Evolutionary conservation across 2,888 invertebrate genomes (phyloP), one percentile per base, ranked within the genome.

Genomic region (Mechanitis mazaeus): DNA sequence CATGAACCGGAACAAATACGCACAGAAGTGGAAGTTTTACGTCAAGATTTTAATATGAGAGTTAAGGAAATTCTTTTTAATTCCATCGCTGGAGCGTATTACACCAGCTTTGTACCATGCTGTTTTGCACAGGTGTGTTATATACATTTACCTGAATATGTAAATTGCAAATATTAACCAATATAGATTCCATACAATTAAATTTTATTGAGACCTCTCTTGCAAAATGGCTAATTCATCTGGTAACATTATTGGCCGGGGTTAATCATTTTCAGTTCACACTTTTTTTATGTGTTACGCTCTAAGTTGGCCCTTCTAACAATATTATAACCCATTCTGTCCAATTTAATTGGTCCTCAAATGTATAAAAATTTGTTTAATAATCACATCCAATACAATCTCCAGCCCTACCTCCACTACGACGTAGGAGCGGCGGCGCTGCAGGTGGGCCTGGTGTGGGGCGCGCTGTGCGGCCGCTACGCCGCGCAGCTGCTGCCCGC

Each of bases 31-130:
- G 95, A 97, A 66, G 91, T 92, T 50, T 82, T 99, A 6, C 93
- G 95, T 68, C 93, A 93, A 45, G 98, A 98, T 84, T 98, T 98
- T 76, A 98, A 98, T 79, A 92, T 93, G 68, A 91, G 98, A 46
- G 92, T 98, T 75, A 97, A 97, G 83, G 96, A 96, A 83, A 94
- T 97, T 61, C 89, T 98, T 2, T 96, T 95, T 79, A 92, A 94
- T 69, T 95, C 97, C 0, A 92, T 97, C 54, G 83, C 96, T 5
- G 95, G 95, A 71, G 95, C 97, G 0, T 98, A 97, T 79, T 97
- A 97, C 80, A 94, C 96, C 53, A 95, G 96, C 61, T 95, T 97
- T 76, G 93, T 98, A 63, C 98, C 98, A 0, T 95, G 96, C 75
- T 95, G 95, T 78, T 97, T 98, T 91, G 95, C 96, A 45, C 95